Conservation (phyloP, 2,888 invertebrate species). For the Sphecodes monilicornis region DNA sequence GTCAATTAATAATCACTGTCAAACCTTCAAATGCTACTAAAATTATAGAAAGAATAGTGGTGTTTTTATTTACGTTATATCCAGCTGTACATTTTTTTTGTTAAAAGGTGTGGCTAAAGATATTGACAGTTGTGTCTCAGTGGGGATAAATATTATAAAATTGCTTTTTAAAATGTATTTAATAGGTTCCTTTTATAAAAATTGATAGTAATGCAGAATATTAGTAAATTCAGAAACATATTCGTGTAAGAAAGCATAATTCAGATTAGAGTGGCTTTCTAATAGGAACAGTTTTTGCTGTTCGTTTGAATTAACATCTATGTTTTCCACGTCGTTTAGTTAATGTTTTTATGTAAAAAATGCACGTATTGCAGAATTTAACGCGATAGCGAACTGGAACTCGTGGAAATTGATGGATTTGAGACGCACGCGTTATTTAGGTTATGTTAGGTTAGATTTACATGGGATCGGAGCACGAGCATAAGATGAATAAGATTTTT, state of each 20-base stretch:
- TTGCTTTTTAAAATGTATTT: not conserved
- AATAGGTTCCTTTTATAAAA: not conserved
- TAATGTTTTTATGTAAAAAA: not conserved
- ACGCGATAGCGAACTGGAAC: not conserved
- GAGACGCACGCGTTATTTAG: not conserved
- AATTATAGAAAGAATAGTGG: not conserved
- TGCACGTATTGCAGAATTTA: not conserved
- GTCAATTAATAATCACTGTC: constrained; percentile 9
- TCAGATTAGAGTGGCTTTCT: constrained; percentile 39
- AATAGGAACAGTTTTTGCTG: constrained; percentile 1
- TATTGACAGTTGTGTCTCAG: not conserved
- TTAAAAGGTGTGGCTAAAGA: not conserved
- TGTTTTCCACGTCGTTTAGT: not conserved
- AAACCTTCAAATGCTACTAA: not conserved
- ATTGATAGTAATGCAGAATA: not conserved
- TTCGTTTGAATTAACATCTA: constrained; percentile 9
- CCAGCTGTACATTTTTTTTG: not conserved
- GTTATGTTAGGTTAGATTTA: constrained; percentile 37
- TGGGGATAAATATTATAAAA: not conserved
- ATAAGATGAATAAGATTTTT: not conserved
- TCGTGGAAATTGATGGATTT: not conserved
- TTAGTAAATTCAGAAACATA: not conserved
- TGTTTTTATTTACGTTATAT: not conserved
- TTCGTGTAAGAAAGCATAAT: not conserved
- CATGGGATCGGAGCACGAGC: not conserved